Evolutionary conservation across 53 echinoderm and acorn worm genomes (phyloP).

Genomic region (Temnopleurus reevesii): DNA sequence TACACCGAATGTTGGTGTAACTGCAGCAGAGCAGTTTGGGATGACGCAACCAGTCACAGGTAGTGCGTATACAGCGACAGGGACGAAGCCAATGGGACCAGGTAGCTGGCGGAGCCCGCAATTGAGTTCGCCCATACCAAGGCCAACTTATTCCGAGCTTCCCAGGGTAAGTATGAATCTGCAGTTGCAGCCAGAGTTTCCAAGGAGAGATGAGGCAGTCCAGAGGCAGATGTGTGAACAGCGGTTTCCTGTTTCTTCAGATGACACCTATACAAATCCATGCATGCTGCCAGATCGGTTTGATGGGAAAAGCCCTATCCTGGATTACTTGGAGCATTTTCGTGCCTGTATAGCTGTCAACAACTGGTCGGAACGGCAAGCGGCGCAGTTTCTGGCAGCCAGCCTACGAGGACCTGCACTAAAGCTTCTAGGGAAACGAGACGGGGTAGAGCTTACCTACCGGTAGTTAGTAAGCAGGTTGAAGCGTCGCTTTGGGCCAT

Average conservation of each 20-base stretch:
- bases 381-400: constrained; percentile 46
- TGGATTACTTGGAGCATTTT: constrained; percentile 53
- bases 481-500: background rate
- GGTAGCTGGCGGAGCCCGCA: no score
- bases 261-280: background rate
- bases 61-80: background rate
- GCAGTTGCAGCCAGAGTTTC: background rate
- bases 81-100: background rate
- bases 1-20: no score
- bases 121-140: no score
- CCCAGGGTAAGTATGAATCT: background rate
- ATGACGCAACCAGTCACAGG: background rate
- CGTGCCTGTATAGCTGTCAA: constrained; percentile 54
- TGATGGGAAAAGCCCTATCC: constrained; percentile 53
- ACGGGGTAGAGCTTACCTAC: constrained; percentile 1
- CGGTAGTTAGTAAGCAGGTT: constrained; percentile 17
- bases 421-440: constrained; percentile 8
- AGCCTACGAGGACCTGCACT: constrained; percentile 50
- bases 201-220: background rate
- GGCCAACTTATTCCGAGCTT: no score
- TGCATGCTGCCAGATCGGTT: constrained; percentile 40
- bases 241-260: background rate
- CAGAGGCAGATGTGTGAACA: background rate
- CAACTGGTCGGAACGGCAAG: constrained; percentile 47
- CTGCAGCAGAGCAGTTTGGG: no score